These are phyloP conservation scores for Thaleichthys pacificus DNA, from an alignment of 2,797 vertebrate genomes.

Conservation along the genomic window DNA sequence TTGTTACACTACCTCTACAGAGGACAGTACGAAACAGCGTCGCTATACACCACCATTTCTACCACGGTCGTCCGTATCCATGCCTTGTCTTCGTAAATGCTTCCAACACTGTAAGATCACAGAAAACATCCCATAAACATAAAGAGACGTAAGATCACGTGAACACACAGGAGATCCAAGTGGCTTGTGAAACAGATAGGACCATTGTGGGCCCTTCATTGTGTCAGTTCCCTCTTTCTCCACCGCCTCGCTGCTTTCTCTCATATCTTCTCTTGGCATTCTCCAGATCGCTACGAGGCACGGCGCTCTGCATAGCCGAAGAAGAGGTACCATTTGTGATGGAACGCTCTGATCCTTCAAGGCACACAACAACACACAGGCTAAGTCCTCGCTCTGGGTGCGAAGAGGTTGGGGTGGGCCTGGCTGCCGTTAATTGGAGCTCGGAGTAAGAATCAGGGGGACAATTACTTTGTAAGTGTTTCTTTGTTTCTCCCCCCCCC, in stretches of 20 bases:
- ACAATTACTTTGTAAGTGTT: slow-evolving; percentile 76
- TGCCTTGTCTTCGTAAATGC: slow-evolving; percentile 19
- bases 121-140: slow-evolving; percentile 3
- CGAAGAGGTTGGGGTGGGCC: slow-evolving; percentile 19
- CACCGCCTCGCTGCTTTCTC: slow-evolving; percentile 6
- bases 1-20: slow-evolving; percentile 16
- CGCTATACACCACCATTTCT: slow-evolving; percentile 12
- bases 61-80: not conserved
- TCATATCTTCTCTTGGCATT: slow-evolving; percentile 14
- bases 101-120: not conserved
- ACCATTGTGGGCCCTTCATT: not conserved
- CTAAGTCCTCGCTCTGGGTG: slow-evolving; percentile 40
- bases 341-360: slow-evolving; percentile 21
- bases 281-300: not conserved
- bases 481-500: slow-evolving; percentile 54
- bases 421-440: slow-evolving; percentile 63
- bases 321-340: slow-evolving; percentile 11
- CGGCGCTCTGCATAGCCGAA: slow-evolving; percentile 22
- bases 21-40: slow-evolving; percentile 5
- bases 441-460: slow-evolving; percentile 60
- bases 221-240: slow-evolving; percentile 5
- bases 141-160: slow-evolving; percentile 2
- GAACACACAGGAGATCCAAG: slow-evolving; percentile 1
- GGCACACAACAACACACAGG: slow-evolving; percentile 24
- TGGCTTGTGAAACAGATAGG: slow-evolving; percentile 17